Conservation (phyloP, 2,888 invertebrate species). For the Lithosia quadra region DNA sequence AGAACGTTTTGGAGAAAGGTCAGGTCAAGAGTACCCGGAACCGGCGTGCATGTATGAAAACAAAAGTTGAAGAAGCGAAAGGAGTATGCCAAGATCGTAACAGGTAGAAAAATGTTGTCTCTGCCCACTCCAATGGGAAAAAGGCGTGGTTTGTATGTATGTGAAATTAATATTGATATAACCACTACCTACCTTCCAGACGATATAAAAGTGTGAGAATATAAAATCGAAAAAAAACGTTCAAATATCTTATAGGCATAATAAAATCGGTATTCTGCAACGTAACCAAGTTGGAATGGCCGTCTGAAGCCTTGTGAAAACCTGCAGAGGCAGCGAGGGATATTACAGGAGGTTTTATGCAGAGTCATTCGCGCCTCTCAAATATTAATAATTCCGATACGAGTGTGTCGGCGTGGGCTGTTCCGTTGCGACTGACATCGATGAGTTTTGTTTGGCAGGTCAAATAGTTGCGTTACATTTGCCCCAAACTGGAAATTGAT, state of each 20-base stretch:
- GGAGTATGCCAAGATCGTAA: no score
- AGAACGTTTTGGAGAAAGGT: no score
- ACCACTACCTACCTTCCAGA: no score
- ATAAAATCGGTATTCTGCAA: slow-evolving; percentile 12
- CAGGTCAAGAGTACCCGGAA: no score
- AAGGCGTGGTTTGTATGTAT: no score
- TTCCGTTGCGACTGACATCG: slow-evolving; percentile 1
- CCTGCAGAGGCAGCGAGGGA: slow-evolving; percentile 22
- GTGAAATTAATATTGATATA: no score
- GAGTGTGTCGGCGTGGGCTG: slow-evolving; percentile 17
- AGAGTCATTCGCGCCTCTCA: slow-evolving; percentile 48
- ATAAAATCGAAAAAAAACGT: neutral
- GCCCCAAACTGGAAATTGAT: neutral
- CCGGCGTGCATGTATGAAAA: no score
- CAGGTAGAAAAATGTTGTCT: no score
- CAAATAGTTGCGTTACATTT: slow-evolving; percentile 7
- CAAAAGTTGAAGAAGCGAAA: no score
- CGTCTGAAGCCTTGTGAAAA: slow-evolving; percentile 7
- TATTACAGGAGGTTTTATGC: slow-evolving; percentile 47
- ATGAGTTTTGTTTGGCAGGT: slow-evolving; percentile 15
- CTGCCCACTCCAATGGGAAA: no score
- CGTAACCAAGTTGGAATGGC: slow-evolving; percentile 1
- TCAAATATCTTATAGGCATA: neutral
- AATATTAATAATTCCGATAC: slow-evolving; percentile 48
- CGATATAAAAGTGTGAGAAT: neutral